Conservation (phyloP, 2,113 vertebrate genomes). For the Jacana jacana region DNA sequence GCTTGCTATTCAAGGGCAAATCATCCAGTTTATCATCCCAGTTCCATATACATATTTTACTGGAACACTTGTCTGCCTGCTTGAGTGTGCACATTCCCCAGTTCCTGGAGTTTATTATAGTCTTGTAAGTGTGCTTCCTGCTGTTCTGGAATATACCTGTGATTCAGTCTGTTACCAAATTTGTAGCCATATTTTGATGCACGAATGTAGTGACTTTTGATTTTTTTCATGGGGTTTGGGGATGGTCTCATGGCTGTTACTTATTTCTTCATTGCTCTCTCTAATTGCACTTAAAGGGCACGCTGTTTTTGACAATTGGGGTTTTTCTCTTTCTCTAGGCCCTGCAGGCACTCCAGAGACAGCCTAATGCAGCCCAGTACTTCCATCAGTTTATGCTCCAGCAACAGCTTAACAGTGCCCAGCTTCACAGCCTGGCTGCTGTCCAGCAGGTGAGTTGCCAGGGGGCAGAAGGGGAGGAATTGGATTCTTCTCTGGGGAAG, state of each 20-base stretch:
- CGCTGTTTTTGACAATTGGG: not conserved
- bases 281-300: not conserved
- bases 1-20: not conserved
- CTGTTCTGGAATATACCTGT: not conserved
- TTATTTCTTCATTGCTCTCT: not conserved
- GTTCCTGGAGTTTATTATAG: not conserved
- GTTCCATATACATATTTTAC: not conserved
- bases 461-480: not conserved
- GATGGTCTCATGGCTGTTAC: not conserved
- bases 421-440: constrained; percentile 94
- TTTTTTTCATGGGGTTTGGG: not conserved
- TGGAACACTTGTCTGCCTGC: not conserved
- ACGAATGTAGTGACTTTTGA: not conserved
- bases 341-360: constrained; percentile 92
- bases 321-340: constrained; percentile 76
- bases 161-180: not conserved
- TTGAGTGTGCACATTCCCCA: not conserved
- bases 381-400: constrained; percentile 99
- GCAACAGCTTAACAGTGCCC: constrained; percentile 94
- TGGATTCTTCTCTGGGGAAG: not conserved
- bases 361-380: constrained; percentile 96
- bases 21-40: not conserved
- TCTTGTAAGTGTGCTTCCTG: not conserved
- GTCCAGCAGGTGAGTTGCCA: constrained; percentile 91
- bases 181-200: not conserved